A percentile compares a stretch with the other conserved stretches of the same genome.
These are phyloP conservation scores for Lordiphosa andalusiaca DNA, from an alignment of 2,888 invertebrate genomes.

Conservation along the genomic window DNA sequence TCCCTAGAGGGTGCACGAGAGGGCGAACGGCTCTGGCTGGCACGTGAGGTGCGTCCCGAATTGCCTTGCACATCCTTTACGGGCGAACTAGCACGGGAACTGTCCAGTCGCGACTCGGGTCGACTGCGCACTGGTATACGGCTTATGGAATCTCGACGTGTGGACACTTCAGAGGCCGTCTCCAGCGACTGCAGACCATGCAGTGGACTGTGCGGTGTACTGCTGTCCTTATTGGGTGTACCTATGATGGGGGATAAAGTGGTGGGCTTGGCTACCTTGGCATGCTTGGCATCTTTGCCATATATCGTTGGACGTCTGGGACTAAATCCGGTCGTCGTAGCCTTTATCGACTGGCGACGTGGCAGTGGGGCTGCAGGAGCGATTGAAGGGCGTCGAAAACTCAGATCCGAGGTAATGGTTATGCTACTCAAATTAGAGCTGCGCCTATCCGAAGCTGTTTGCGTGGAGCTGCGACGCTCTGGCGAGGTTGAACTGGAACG, in stretches of 20 bases:
- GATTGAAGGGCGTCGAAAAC: conserved; percentile 74
- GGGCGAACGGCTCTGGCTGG: conserved; percentile 66
- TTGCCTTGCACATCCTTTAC: conserved; percentile 57
- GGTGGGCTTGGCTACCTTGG: conserved; percentile 77
- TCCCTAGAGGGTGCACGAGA: conserved; percentile 45
- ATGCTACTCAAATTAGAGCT: conserved; percentile 79
- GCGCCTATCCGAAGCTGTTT: conserved; percentile 77
- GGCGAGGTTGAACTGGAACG: conserved; percentile 78
- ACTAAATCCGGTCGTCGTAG: conserved; percentile 32
- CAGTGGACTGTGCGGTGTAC: conserved; percentile 65
- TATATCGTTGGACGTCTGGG: conserved; percentile 38
- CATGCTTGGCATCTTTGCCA: conserved; percentile 47
- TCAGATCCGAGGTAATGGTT: conserved; percentile 79
- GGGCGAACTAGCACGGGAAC: conserved; percentile 66
- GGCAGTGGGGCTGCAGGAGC: conserved; percentile 54
- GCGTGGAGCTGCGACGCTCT: conserved; percentile 78
- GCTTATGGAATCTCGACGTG: conserved; percentile 74
- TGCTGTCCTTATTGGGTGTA: conserved; percentile 79
- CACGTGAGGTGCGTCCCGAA: conserved; percentile 64
- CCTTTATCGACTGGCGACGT: conserved; percentile 54
- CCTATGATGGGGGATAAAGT: conserved; percentile 80
- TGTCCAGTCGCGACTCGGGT: conserved; percentile 40
- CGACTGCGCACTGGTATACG: conserved; percentile 76
- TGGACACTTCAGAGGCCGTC: conserved; percentile 51
- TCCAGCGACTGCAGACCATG: conserved; percentile 50